A percentile compares a stretch with the other conserved stretches of the same genome.
Evolutionary conservation across 2,888 invertebrate species (phyloP).

Genomic region (Lottia scabra): DNA sequence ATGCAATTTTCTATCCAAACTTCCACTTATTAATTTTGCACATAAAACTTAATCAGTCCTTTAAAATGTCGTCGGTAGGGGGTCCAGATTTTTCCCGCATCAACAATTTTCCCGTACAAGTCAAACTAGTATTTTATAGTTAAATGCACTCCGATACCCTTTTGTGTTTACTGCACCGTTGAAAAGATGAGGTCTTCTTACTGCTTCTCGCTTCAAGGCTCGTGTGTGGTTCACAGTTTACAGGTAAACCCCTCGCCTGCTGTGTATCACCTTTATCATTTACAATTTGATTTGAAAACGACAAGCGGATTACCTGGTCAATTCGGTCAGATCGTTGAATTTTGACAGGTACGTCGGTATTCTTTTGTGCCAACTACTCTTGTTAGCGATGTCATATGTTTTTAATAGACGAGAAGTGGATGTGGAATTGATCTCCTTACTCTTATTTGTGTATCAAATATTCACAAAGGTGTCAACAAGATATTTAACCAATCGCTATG

Average conservation of each 20-base stretch:
- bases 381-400: not conserved
- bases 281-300: not conserved
- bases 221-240: not conserved
- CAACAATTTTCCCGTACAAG: not conserved
- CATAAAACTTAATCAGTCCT: constrained; percentile 4
- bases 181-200: not conserved
- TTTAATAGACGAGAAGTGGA: constrained; percentile 4
- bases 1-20: not conserved
- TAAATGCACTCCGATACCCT: not conserved
- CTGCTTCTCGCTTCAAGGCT: constrained; percentile 3
- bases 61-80: not conserved
- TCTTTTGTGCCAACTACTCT: not conserved
- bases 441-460: not conserved
- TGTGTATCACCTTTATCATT: not conserved
- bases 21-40: not conserved
- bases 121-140: not conserved
- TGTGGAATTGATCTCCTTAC: not conserved
- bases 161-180: not conserved
- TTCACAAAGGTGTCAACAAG: constrained; percentile 5
- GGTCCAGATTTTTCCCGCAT: not conserved
- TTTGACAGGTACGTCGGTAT: not conserved
- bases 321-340: not conserved
- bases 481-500: not conserved
- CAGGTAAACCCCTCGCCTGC: constrained; percentile 3
- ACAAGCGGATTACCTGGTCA: constrained; percentile 2